Percentiles rank a stretch among this genome's conserved stretches.
Evolutionary conservation across 2,888 invertebrate species (phyloP).

Genomic region (Drosophila cognata): DNA sequence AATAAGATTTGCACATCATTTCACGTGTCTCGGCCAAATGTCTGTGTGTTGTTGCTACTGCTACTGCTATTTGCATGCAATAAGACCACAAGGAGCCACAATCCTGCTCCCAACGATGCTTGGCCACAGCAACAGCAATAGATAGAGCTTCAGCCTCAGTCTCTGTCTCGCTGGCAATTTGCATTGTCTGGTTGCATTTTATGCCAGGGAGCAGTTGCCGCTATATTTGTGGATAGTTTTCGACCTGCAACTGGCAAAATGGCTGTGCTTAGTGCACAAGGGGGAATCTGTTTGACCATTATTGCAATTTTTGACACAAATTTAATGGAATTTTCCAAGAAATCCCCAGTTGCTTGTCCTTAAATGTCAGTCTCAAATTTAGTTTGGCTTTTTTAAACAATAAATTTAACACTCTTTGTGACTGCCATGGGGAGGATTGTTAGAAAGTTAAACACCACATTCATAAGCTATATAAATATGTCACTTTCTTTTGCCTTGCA

Average conservation of each 20-base stretch:
- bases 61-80: constrained; percentile 70
- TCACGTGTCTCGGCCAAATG: constrained; percentile 74
- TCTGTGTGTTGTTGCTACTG: constrained; percentile 37
- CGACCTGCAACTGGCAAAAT: constrained; percentile 46
- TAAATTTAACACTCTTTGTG: constrained; percentile 29
- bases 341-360: constrained; percentile 2
- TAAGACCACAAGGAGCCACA: constrained; percentile 64
- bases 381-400: constrained; percentile 12
- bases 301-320: constrained; percentile 67
- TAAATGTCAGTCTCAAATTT: constrained; percentile 46
- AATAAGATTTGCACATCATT: constrained; percentile 80
- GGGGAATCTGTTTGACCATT: constrained; percentile 36
- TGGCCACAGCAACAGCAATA: neutral
- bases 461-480: neutral
- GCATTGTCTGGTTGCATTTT: constrained; percentile 71
- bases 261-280: constrained; percentile 24
- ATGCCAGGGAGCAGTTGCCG: constrained; percentile 45
- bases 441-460: neutral
- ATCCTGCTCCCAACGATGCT: constrained; percentile 6
- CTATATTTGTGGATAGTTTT: constrained; percentile 44
- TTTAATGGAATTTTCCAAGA: constrained; percentile 49
- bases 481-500: fast-evolving
- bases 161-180: constrained; percentile 41
- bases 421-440: neutral
- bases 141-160: neutral